Conservation (phyloP, 2,113 vertebrate species). For the Pimephales promelas region DNA sequence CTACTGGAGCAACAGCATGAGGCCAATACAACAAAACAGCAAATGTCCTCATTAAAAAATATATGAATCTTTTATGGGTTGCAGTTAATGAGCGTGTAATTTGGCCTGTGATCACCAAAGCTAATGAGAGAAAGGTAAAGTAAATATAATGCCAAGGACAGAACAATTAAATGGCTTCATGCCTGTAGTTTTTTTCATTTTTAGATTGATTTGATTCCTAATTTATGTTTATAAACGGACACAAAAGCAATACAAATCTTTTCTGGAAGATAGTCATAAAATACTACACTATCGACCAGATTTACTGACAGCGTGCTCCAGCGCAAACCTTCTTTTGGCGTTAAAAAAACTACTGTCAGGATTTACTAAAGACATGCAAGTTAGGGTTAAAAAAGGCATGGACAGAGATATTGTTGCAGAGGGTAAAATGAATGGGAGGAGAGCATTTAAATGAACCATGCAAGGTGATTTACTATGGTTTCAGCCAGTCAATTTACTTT, state of each 20-base stretch:
- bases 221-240: background rate
- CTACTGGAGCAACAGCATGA: background rate
- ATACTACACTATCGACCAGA: background rate
- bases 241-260: background rate
- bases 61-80: constrained; percentile 59
- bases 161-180: constrained; percentile 6
- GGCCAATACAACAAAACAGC: constrained; percentile 2
- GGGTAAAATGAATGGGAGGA: no score
- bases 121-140: constrained; percentile 29
- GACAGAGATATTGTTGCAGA: no score
- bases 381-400: no score
- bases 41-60: constrained; percentile 58
- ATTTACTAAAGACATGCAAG: no score
- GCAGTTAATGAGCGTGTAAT: constrained; percentile 45
- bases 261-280: background rate
- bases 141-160: constrained; percentile 25
- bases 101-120: constrained; percentile 52
- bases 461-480: no score
- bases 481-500: no score
- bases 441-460: no score
- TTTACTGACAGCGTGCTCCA: no score
- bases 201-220: background rate
- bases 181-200: background rate
- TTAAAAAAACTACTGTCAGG: no score
- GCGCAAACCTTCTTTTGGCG: no score